Evolutionary conservation across 2,113 vertebrate species (phyloP), one percentile per base, ranked within the genome.

Genomic region (Carassius carassius): DNA sequence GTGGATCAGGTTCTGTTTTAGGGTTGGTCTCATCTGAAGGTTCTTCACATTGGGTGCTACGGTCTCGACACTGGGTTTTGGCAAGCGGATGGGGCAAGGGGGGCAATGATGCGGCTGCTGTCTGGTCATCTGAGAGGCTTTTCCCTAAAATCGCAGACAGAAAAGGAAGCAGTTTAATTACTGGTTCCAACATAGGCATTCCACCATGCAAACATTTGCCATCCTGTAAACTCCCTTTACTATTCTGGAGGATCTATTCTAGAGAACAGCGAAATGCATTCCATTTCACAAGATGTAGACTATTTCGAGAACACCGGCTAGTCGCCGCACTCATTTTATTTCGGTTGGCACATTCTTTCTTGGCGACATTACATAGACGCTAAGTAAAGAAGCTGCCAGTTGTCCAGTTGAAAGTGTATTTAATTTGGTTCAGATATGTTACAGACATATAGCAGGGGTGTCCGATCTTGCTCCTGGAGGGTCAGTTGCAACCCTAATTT

Each of bases 11-110:
- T 65, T 92, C 88, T 47, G 80, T 72, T 12, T 29, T 62, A 81
- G 51, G 37, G 37, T 85, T 29, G 5, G 82, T 21, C 65, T 90
- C 90, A 16, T 87, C 92, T 0, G 83, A 51, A 0, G 8, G 82
- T n/a, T 90, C 88, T 0, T 99, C 96, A 0, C 96, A 96, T 86
- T 97, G 98, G 0, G 96, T 98, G 91, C 96, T 95, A 79, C 94
- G 94, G 6, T 98, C 97, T 89, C 94, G 93, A 88, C 95, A 96
- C 62, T 92, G 89, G 0, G 90, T 91, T 89, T 94, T 94, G 82
- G 92, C 65, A 14, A 93, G 91, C 73, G 5, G 90, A 75, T 75
- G 86, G 88, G 69, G 89, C 23, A 35, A 89, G 10, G 56, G 78
- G 12, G 85, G 89, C 83, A 87, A 88, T 8, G 1, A 19, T 2